These are phyloP conservation scores for Gallinago nigripennis DNA, from an alignment of 2,797 vertebrate species.

Conservation along the genomic window DNA sequence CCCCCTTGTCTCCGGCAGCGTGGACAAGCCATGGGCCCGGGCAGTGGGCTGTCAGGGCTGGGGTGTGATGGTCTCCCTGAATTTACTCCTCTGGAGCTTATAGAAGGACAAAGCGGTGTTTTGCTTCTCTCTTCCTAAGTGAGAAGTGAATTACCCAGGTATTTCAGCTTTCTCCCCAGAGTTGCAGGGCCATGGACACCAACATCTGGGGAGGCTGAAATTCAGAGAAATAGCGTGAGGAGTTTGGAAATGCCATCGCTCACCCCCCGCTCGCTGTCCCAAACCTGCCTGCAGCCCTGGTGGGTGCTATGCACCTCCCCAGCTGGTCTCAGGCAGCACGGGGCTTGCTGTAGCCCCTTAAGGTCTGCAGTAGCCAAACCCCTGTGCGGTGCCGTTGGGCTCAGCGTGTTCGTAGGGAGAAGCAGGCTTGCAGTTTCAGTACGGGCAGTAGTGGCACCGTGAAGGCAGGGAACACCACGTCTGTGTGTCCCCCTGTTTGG, in stretches of 20 bases:
- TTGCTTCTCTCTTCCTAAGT: not conserved
- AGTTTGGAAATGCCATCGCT: fast-evolving
- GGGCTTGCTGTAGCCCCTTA: not conserved
- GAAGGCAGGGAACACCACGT: not conserved
- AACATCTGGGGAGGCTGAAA: not conserved
- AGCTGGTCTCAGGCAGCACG: fast-evolving
- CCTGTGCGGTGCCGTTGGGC: fast-evolving
- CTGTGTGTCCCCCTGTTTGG: fast-evolving
- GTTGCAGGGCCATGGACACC: not conserved
- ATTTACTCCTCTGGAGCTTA: not conserved
- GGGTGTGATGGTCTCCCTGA: fast-evolving
- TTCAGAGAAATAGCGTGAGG: fast-evolving
- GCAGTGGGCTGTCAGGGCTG: fast-evolving
- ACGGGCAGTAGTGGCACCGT: not conserved
- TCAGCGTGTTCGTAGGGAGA: not conserved
- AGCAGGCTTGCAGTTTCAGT: not conserved
- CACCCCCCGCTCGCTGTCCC: fast-evolving
- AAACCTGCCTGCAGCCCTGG: not conserved
- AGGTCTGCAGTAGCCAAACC: not conserved
- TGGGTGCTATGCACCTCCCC: not conserved
- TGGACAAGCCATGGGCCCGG: fast-evolving
- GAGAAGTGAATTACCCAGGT: not conserved
- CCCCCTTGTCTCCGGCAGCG: fast-evolving
- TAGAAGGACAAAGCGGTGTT: not conserved
- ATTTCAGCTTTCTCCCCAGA: not conserved